A percentile compares a stretch with the other conserved stretches of the same genome.
Evolutionary conservation across 2,113 vertebrate species (phyloP).

Genomic region (Mellivora capensis): DNA sequence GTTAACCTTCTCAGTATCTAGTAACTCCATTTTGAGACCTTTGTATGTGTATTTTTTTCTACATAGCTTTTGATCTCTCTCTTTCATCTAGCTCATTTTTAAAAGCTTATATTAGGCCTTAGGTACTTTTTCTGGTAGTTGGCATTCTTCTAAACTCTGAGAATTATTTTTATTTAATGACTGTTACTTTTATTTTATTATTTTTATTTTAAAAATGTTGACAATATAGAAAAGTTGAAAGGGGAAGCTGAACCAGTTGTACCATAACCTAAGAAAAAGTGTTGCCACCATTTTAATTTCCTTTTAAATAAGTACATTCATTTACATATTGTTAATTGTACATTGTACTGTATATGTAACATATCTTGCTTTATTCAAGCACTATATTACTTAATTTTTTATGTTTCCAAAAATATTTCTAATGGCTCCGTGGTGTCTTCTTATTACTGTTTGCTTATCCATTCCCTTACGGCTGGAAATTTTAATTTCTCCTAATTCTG

Average conservation of each 20-base stretch:
- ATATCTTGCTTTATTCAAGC: neutral
- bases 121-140: neutral
- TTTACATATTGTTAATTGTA: neutral
- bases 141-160: neutral
- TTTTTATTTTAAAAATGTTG: neutral
- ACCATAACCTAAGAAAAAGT: neutral
- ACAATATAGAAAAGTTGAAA: slow-evolving; percentile 16
- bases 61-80: neutral
- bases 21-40: neutral
- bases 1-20: neutral
- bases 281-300: neutral
- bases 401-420: neutral
- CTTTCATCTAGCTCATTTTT: neutral
- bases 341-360: neutral
- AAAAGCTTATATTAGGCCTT: neutral
- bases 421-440: neutral
- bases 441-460: neutral
- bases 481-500: neutral
- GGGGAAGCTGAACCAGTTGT: neutral
- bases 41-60: neutral
- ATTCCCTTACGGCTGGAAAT: neutral
- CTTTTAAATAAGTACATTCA: neutral
- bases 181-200: neutral
- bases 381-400: neutral
- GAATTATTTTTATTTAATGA: neutral